These are phyloP conservation scores for Silvanus unidentatus DNA, from an alignment of 2,888 invertebrate species.

Conservation along the genomic window DNA sequence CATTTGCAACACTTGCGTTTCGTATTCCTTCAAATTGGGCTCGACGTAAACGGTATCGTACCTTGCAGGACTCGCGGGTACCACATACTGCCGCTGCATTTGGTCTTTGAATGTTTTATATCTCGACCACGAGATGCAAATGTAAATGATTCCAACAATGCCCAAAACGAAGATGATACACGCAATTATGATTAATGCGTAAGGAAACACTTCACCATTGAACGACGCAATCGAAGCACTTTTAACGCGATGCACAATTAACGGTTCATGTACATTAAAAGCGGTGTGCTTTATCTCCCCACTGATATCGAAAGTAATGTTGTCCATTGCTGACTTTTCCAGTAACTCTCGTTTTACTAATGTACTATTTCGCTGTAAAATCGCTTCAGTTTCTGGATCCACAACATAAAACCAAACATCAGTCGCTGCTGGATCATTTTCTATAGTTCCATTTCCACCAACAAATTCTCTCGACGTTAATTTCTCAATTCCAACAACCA, in stretches of 20 bases:
- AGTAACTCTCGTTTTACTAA: constrained; percentile 59
- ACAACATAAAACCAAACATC: constrained; percentile 85
- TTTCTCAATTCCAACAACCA: constrained; percentile 76
- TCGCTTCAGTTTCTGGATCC: constrained; percentile 70
- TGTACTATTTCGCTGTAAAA: constrained; percentile 66
- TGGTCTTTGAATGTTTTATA: constrained; percentile 83
- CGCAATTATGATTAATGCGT: constrained; percentile 82
- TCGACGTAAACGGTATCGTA: constrained; percentile 68
- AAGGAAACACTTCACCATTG: constrained; percentile 69
- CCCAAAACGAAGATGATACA: constrained; percentile 85
- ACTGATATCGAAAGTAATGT: constrained; percentile 64
- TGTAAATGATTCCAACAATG: constrained; percentile 83
- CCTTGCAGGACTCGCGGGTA: constrained; percentile 55
- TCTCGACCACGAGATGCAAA: constrained; percentile 92
- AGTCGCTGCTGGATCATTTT: constrained; percentile 64
- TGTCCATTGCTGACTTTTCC: constrained; percentile 58
- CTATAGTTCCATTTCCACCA: constrained; percentile 69
- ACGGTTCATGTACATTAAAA: constrained; percentile 59
- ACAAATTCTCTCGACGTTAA: constrained; percentile 71
- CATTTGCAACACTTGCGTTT: constrained; percentile 92
- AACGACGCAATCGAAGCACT: constrained; percentile 44
- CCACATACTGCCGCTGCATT: constrained; percentile 48
- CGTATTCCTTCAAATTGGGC: constrained; percentile 86
- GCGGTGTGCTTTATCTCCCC: constrained; percentile 63
- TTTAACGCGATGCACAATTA: constrained; percentile 45